Conservation (phyloP, 2,113 vertebrate species). For the Neofelis nebulosa region DNA sequence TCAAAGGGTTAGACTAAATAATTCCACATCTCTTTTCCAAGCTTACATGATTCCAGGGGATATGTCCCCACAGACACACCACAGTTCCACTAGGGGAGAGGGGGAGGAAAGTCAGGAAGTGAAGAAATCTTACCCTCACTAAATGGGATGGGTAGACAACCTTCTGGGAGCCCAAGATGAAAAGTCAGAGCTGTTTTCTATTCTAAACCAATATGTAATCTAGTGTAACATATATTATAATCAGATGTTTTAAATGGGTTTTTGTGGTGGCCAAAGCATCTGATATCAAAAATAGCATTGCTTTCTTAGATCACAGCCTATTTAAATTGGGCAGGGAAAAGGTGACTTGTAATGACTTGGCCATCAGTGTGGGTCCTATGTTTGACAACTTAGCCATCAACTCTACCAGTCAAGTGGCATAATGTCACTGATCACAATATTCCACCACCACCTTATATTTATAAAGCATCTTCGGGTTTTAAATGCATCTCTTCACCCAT, state of each 20-base stretch:
- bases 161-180: background rate
- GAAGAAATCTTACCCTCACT: background rate
- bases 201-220: background rate
- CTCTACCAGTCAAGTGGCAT: background rate
- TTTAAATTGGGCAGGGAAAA: background rate
- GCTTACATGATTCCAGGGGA: background rate
- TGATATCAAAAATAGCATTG: background rate
- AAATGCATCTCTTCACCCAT: background rate
- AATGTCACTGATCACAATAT: background rate
- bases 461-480: background rate
- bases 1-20: background rate
- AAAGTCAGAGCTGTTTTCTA: background rate
- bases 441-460: background rate
- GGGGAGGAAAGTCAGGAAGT: background rate
- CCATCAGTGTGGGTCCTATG: background rate
- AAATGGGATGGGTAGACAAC: background rate
- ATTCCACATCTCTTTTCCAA: background rate
- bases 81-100: background rate
- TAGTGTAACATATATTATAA: background rate
- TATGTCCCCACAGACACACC: background rate
- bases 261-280: constrained; percentile 4
- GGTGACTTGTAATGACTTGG: background rate
- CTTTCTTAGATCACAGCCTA: background rate
- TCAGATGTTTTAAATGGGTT: background rate
- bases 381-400: background rate